Evolutionary conservation across 1,140 invertebrate species (phyloP), one percentile per base, ranked within the genome.

Genomic region (Trichonephila clavipes): DNA sequence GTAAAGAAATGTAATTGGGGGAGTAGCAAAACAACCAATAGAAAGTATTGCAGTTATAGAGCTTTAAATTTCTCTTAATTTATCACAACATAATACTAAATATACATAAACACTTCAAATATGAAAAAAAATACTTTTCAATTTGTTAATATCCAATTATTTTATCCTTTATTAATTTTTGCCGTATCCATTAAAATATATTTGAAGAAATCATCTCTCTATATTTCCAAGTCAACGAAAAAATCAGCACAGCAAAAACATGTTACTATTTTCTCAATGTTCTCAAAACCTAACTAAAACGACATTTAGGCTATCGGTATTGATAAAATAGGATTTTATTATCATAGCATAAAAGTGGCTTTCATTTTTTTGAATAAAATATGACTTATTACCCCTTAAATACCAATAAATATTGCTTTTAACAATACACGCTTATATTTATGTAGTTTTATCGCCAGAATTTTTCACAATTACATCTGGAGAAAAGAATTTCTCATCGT

Each of bases 401-500:
- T 40, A 7, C 24, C 34, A 34, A 40, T 77, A 77, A 40, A 77
- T 77, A 77, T 28, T 77, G 5, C 28, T 77, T 28, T 77, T 19
- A 77, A 77, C 72, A 77, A 77, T 77, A 18, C n/a, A 40, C 34
- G 24, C 34, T 34, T 16, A 34, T 77, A 77, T 40, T 77, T 77
- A 77, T 34, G 24, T 40, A 34, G 72, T 40, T 58, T 59, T 24
- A 85, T 85, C 18, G 58, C 2, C 44, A 16, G n/a, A 85, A 85
- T 16, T 59, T 18, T 51, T 28, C 51, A 40, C 86, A 88, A 88
- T 66, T 88, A 44, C 86, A 62, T 88, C 34, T 21, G 40, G 61
- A 88, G 21, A 66, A 58, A 59, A n/a, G 4, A 83, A 24, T 64
- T 85, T 40, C 40, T 14, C 86, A 64, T 88, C 24, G n/a, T 16